A percentile compares a stretch with the other conserved stretches of the same genome.
These are phyloP conservation scores for Morpho deidamia DNA, from an alignment of 2,888 invertebrate species.

Conservation along the genomic window DNA sequence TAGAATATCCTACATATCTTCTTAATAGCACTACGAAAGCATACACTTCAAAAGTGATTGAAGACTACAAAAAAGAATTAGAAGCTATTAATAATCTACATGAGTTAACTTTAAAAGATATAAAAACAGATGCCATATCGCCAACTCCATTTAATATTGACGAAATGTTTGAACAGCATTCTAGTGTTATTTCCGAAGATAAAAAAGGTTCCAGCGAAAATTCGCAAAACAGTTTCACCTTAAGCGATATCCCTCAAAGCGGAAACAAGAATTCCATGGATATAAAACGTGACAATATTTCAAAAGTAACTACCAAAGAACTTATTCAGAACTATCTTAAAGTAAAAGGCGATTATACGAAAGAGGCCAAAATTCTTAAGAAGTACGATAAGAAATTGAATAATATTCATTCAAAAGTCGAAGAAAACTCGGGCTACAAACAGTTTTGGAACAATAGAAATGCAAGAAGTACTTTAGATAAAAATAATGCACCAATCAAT, in stretches of 20 bases:
- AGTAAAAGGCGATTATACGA: slow-evolving; percentile 59
- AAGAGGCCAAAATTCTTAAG: slow-evolving; percentile 38
- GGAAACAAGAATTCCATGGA: slow-evolving; percentile 40
- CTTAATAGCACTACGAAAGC: slow-evolving; percentile 66
- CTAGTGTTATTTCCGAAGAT: slow-evolving; percentile 33
- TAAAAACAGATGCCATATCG: slow-evolving; percentile 62
- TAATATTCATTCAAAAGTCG: slow-evolving; percentile 36
- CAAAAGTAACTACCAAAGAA: slow-evolving; percentile 66
- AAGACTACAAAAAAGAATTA: slow-evolving; percentile 72
- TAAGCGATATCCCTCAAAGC: slow-evolving; percentile 26
- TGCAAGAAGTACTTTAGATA: slow-evolving; percentile 32
- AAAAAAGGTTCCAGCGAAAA: slow-evolving; percentile 37
- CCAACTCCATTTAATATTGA: slow-evolving; percentile 66
- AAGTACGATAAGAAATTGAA: slow-evolving; percentile 49
- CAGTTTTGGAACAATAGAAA: slow-evolving; percentile 58
- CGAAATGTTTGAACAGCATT: slow-evolving; percentile 61
- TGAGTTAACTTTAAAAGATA: slow-evolving; percentile 68
- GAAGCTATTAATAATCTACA: slow-evolving; percentile 70
- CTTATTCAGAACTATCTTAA: slow-evolving; percentile 67
- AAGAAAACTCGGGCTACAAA: slow-evolving; percentile 38
- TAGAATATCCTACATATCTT: slow-evolving; percentile 65
- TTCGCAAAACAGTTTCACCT: slow-evolving; percentile 31
- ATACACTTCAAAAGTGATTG: slow-evolving; percentile 72
- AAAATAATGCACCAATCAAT: slow-evolving; percentile 31
- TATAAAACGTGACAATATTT: slow-evolving; percentile 45